phyloP scores from a whole-genome alignment of 2,888 invertebrate genomes.

The Drosophila longiperda region DNA sequence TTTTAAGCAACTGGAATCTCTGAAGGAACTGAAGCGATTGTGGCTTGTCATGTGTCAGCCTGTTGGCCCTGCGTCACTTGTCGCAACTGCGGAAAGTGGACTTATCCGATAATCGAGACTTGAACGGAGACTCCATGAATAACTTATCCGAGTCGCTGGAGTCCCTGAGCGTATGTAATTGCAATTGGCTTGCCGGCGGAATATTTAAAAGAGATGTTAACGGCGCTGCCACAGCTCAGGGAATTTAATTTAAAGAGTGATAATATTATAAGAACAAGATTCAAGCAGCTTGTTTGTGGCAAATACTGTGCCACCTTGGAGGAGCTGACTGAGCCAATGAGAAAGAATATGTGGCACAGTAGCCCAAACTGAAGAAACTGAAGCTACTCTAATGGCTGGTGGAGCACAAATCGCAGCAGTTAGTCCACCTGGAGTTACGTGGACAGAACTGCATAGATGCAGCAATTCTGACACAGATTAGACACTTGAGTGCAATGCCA shows the following conservation, averaged over 20 bases:
- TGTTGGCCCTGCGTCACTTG: slow-evolving; percentile 20
- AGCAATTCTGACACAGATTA: slow-evolving; percentile 18
- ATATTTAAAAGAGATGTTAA: slow-evolving; percentile 19
- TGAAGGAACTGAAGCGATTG: slow-evolving; percentile 30
- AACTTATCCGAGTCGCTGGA: slow-evolving; percentile 20
- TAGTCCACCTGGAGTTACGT: slow-evolving; percentile 36
- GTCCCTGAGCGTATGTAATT: slow-evolving; percentile 12
- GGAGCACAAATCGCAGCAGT: slow-evolving; percentile 29
- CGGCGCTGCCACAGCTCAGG: slow-evolving; percentile 11
- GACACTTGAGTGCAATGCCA: slow-evolving; percentile 15
- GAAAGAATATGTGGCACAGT: slow-evolving; percentile 47
- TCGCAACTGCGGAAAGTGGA: slow-evolving; percentile 18
- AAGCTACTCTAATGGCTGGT: slow-evolving; percentile 34
- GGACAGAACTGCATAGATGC: slow-evolving; percentile 27
- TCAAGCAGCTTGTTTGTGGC: slow-evolving; percentile 20
- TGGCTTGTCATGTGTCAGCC: background rate
- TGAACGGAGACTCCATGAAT: slow-evolving; percentile 36
- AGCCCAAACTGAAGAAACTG: slow-evolving; percentile 38
- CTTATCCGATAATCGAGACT: slow-evolving; percentile 32
- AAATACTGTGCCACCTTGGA: slow-evolving; percentile 9
- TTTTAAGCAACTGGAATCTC: background rate
- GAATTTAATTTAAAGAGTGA: slow-evolving; percentile 27
- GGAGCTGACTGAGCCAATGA: slow-evolving; percentile 5
- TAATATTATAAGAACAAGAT: slow-evolving; percentile 7
- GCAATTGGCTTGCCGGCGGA: slow-evolving; percentile 22